Evolutionary conservation across 2,797 vertebrate genomes (phyloP).

Genomic region (Alcedo atthis): DNA sequence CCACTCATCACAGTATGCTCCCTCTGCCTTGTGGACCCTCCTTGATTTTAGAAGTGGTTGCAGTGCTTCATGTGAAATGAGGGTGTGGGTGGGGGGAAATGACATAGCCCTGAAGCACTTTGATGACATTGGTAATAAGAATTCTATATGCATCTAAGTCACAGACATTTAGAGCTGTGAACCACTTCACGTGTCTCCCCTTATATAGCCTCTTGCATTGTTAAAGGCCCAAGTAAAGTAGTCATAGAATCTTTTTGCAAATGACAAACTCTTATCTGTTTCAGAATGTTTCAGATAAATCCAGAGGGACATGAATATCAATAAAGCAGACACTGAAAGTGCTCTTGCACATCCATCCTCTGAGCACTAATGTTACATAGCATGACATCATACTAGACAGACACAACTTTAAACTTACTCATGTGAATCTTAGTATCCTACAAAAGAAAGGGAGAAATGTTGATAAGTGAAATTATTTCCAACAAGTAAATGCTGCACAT

Average conservation of each 20-base stretch:
- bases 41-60: not conserved
- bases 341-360: not conserved
- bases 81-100: not conserved
- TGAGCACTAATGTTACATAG: not conserved
- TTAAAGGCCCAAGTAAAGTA: not conserved
- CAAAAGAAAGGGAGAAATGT: not conserved
- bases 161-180: not conserved
- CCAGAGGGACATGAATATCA: not conserved
- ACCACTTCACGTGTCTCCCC: not conserved
- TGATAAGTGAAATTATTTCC: not conserved
- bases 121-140: not conserved
- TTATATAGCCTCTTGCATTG: not conserved
- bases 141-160: not conserved
- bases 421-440: not conserved
- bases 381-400: accelerated
- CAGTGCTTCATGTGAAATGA: not conserved
- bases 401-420: not conserved
- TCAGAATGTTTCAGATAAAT: not conserved
- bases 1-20: accelerated
- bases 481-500: not conserved
- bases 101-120: accelerated
- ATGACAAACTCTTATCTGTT: not conserved
- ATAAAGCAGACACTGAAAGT: not conserved
- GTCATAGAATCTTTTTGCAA: not conserved
- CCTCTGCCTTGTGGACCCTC: not conserved